Conservation (phyloP, 2,797 vertebrate species). For the Pangasius sanitwongsei region DNA sequence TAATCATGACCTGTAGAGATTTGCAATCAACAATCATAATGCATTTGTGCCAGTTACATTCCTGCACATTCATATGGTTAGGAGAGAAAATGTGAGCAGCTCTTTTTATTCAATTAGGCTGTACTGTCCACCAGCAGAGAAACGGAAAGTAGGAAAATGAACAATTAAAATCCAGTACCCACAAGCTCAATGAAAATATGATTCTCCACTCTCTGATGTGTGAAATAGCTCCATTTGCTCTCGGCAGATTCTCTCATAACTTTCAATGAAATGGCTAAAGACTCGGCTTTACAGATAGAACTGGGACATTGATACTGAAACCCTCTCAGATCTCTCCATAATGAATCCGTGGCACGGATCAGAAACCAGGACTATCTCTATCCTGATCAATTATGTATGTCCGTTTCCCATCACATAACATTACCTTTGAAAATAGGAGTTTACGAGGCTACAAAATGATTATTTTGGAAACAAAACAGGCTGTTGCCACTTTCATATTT, state of each 20-base stretch:
- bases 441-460: background rate
- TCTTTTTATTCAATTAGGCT: conserved; percentile 34
- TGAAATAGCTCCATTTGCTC: conserved; percentile 28
- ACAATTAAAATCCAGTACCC: conserved; percentile 34
- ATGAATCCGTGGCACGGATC: background rate
- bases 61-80: background rate
- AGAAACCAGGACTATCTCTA: background rate
- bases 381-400: background rate
- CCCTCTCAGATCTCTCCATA: background rate
- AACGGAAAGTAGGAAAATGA: conserved; percentile 41
- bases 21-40: background rate
- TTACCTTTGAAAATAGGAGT: background rate
- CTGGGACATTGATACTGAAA: background rate
- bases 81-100: background rate
- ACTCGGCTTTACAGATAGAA: conserved; percentile 3
- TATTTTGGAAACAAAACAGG: background rate
- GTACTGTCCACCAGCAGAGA: conserved; percentile 39
- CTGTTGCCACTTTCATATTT: background rate
- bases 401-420: background rate
- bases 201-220: conserved; percentile 34
- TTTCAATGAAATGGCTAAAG: conserved; percentile 19
- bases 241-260: conserved; percentile 29
- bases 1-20: background rate
- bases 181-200: conserved; percentile 32
- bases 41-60: conserved; percentile 16